Conservation (phyloP, 1,140 invertebrate species). For the Chironomus tepperi region DNA sequence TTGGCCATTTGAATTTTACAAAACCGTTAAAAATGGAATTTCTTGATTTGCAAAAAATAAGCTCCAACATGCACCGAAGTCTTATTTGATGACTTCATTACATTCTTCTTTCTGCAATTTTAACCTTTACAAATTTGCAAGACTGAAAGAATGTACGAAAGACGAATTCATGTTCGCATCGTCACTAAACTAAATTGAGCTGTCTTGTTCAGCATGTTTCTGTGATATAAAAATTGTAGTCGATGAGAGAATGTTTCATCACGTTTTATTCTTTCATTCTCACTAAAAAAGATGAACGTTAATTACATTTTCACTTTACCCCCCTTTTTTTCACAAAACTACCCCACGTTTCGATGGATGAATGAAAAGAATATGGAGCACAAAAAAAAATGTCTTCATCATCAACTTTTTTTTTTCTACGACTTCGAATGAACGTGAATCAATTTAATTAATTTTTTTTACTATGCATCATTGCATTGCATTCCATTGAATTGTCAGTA, state of each 20-base stretch:
- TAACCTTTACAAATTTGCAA: neutral
- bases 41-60: too few relatives aligned
- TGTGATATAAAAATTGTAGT: neutral
- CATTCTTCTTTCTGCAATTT: too few relatives aligned
- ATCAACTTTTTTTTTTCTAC: neutral
- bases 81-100: too few relatives aligned
- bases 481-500: too few relatives aligned
- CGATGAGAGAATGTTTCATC: neutral
- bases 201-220: neutral
- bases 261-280: neutral
- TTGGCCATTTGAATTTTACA: too few relatives aligned
- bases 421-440: neutral
- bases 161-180: neutral
- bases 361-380: neutral
- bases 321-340: neutral
- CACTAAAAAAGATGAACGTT: constrained; percentile 1
- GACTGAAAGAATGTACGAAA: neutral
- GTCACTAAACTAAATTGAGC: neutral
- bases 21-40: too few relatives aligned
- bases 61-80: too few relatives aligned
- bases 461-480: neutral
- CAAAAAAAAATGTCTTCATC: neutral
- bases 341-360: neutral
- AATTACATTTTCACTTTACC: neutral
- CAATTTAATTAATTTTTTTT: constrained; percentile 10